These are phyloP conservation scores for Tyrophagus putrescentiae DNA, from an alignment of 1,140 invertebrate genomes.

Conservation along the genomic window DNA sequence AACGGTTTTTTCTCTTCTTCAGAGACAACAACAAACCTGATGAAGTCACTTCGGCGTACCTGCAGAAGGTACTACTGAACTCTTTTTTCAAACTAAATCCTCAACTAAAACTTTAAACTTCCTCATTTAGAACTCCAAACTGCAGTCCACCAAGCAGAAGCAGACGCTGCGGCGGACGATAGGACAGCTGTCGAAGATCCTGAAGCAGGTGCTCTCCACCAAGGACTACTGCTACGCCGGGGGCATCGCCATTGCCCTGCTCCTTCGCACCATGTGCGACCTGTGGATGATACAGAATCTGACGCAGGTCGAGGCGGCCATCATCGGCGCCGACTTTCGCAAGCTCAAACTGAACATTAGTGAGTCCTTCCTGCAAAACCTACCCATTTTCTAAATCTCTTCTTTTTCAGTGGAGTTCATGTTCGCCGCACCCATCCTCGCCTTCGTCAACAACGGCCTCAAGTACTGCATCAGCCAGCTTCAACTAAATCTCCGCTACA, in stretches of 20 bases:
- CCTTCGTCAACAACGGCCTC: constrained; percentile 26
- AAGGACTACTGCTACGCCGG: neutral
- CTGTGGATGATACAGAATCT: constrained; percentile 90
- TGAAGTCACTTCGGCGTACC: neutral
- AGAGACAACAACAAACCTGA: neutral
- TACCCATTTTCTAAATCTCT: neutral
- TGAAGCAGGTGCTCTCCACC: neutral
- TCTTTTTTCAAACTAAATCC: too few species aligned
- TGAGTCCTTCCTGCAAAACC: neutral
- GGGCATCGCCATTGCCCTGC: constrained; percentile 53
- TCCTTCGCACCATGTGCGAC: constrained; percentile 80
- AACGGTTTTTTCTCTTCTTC: too few species aligned
- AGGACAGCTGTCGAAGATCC: neutral
- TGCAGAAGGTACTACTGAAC: neutral
- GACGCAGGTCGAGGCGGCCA: constrained; percentile 83
- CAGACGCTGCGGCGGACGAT: neutral
- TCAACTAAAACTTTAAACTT: too few species aligned
- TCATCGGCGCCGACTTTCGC: constrained; percentile 60
- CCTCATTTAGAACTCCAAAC: neutral
- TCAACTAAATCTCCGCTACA: constrained; percentile 73
- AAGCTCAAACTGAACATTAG: constrained; percentile 62
- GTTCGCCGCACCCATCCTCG: constrained; percentile 32
- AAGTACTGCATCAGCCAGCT: constrained; percentile 55
- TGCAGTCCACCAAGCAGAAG: neutral
- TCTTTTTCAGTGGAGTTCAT: constrained; percentile 29